Conservation (phyloP, 2,113 vertebrate species). For the Loxodonta africana region DNA sequence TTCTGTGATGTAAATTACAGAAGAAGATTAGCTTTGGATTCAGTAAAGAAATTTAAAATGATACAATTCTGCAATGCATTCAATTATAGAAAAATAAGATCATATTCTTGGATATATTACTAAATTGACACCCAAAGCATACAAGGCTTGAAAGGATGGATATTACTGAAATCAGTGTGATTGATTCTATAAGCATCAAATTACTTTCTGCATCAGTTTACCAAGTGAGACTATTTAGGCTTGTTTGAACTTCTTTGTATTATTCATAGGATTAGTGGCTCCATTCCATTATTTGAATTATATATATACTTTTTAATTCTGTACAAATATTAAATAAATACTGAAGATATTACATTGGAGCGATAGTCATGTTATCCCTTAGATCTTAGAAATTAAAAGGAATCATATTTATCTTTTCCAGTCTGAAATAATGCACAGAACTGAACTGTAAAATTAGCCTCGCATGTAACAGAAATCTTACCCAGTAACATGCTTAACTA, state of each 20-base stretch:
- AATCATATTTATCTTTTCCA: not conserved
- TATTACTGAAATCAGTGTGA: not conserved
- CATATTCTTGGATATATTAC: not conserved
- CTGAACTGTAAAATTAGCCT: not conserved
- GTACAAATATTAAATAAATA: not conserved
- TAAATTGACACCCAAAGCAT: not conserved
- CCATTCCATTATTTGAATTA: not conserved
- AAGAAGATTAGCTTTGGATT: not conserved
- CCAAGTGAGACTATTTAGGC: not conserved
- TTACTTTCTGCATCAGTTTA: not conserved
- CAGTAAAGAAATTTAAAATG: not conserved
- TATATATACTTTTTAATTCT: not conserved
- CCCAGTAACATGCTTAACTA: not conserved
- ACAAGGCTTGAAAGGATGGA: not conserved
- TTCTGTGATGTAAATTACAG: not conserved
- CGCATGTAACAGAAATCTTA: not conserved
- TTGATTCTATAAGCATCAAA: not conserved
- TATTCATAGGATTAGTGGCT: not conserved
- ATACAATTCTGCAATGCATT: not conserved
- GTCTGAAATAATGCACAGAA: not conserved
- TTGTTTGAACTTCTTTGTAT: not conserved
- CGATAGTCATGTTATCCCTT: not conserved
- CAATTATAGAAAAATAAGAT: not conserved
- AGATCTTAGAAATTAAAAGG: not conserved
- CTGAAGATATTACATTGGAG: not conserved